A percentile compares a stretch with the other conserved stretches of the same genome.
Evolutionary conservation across 2,113 vertebrate genomes (phyloP).

Genomic region (Sceloporus tristichus): DNA sequence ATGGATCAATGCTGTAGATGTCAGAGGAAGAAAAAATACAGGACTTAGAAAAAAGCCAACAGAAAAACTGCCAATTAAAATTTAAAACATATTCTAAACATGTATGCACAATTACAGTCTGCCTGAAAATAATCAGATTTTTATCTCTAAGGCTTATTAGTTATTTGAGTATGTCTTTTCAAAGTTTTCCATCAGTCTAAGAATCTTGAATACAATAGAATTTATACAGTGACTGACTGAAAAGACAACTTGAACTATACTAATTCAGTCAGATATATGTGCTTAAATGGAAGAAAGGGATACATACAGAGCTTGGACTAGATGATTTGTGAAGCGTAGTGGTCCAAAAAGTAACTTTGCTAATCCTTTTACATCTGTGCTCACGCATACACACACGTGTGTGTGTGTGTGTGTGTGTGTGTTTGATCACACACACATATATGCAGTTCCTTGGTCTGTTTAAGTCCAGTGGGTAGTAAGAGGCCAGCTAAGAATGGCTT

Average conservation of each 20-base stretch:
- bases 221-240: neutral
- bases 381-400: no score
- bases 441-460: neutral
- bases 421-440: no score
- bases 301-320: no score
- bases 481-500: neutral
- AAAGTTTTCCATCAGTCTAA: neutral
- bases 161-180: neutral
- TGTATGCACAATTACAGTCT: slow-evolving; percentile 14
- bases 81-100: slow-evolving; percentile 35
- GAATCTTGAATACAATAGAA: neutral
- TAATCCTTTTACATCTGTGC: no score
- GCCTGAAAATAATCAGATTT: slow-evolving; percentile 43
- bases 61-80: slow-evolving; percentile 9
- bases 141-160: slow-evolving; percentile 25
- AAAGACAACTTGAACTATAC: no score
- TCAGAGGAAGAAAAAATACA: neutral
- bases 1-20: slow-evolving; percentile 34
- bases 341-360: no score
- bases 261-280: no score
- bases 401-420: no score
- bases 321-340: no score
- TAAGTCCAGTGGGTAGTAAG: neutral
- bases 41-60: slow-evolving; percentile 16
- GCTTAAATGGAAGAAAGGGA: no score